Base-by-base conservation (phyloP, 2,797 vertebrate species). In the Champsocephalus gunnari region DNA sequence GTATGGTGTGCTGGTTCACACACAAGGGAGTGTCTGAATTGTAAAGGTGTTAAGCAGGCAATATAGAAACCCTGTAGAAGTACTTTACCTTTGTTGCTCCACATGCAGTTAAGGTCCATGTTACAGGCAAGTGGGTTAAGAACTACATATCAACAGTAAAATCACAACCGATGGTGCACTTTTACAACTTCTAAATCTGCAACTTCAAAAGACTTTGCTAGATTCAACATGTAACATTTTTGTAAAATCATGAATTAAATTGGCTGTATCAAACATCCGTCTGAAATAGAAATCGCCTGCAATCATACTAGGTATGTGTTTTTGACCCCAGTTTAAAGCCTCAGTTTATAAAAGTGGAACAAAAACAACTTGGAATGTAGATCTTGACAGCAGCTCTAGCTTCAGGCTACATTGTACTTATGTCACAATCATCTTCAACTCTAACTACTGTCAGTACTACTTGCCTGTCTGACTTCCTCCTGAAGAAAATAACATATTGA, bases 11-110 rank as follows among this genome's bases (percentile, higher is more conserved):
- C 49, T 71, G 45, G 45, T 64, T 21, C 24, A 55, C 56, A 76
- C 67, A 58, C 38, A 51, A 75, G 53, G 63, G n/a, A 53, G 54
- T 50, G 64, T 77, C 44, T 58, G 62, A 88, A 67, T 59, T 78
- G 63, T 73, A 68, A 63, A 47, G 16, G 24, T 63, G 55, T 19
- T 41, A 28, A 68, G 19, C 53, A 2, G 4, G 34, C 49, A 67
- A n/a, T 45, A 60, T 47, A 66, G 48, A 71, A 68, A 62, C 45
- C 6, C 12, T 11, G 47, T 17, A 75, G 49, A 68, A 62, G 41
- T 21, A n/a, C 17, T 28, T 12, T 55, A 71, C 44, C 62, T 73
- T 8, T 57, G 62, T 57, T 1, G 16, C 57, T 73, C 45, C 16
- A 55, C 54, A 59, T 34, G 17, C 16, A 61, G 32, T 17, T 38